Evolutionary conservation across 2,797 vertebrate genomes (phyloP), one percentile per base, ranked within the genome.

Genomic region (Taenioides sp.): DNA sequence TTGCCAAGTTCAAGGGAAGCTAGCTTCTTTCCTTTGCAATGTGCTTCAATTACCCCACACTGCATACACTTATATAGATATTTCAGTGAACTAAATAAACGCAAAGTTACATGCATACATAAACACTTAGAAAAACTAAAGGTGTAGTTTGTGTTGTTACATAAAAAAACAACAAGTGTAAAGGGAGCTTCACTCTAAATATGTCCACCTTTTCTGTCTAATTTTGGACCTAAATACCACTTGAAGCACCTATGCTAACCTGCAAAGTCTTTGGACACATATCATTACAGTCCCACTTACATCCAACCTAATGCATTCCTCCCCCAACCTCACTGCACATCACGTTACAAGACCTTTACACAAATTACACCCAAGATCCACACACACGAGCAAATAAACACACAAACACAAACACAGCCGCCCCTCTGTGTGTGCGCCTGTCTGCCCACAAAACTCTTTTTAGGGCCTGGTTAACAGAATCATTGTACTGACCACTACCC

Each of bases 381-480:
- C 4, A 27, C 27, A 57, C 55, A 61, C 77, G 71, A 69, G 62
- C 69, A 85, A 76, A 78, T 80, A 85, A 80, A 81, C 80, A 81
- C 47, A 22, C 78, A 84, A 70, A 85, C 34, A 76, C 74, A 80
- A 80, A 87, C 75, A 87, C 77, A 84, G 59, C 57, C 79, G 57
- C 64, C 79, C 60, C 47, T 67, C 65, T 62, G 47, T 73, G 72
- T 84, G 82, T 87, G 85, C 50, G 65, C 72, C 77, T 71, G 82
- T 87, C 89, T 88, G 86, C 83, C 89, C 91, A 81, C 91, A 89
- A 76, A 82, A 69, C 80, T 87, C 89, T 90, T 90, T 92, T 90
- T 92, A 87, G 76, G 84, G 84, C 87, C 82, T 68, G 82, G 82
- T 86, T 71, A 88, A 81, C 79, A 85, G 84, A 59, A 71, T 76